A percentile compares a stretch with the other conserved stretches of the same genome.
phyloP scores from a whole-genome alignment of 2,113 vertebrate species.

The Ciconia maguari region DNA sequence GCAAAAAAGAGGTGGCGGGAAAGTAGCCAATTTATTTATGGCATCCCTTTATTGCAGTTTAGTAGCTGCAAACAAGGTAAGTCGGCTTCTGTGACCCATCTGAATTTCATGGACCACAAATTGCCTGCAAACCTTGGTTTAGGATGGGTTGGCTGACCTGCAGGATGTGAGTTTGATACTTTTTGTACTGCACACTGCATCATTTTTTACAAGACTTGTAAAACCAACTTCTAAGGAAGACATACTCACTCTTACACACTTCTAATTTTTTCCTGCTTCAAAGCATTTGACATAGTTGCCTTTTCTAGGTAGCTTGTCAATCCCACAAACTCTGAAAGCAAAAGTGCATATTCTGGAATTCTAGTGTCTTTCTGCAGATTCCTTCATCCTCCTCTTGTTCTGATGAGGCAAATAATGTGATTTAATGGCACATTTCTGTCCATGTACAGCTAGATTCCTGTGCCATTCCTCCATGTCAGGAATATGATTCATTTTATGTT shows the following conservation, averaged over 20 bases:
- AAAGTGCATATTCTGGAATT: neutral
- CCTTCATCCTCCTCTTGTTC: neutral
- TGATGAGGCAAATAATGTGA: neutral
- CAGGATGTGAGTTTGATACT: neutral
- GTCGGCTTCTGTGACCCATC: neutral
- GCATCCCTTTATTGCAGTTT: neutral
- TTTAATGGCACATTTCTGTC: accelerated
- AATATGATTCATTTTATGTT: accelerated
- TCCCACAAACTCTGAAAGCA: neutral
- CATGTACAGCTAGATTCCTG: neutral
- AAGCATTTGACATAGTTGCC: neutral
- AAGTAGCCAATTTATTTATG: neutral
- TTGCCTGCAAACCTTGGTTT: neutral
- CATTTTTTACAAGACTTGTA: neutral
- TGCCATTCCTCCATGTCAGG: neutral
- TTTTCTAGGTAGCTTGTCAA: accelerated
- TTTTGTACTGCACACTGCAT: neutral
- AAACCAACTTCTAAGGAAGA: neutral
- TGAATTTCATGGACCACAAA: neutral
- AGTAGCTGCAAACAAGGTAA: neutral
- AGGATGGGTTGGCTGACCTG: neutral
- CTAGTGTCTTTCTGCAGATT: neutral
- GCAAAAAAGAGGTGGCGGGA: neutral
- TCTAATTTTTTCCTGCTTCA: neutral
- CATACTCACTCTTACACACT: accelerated